Base-by-base conservation (phyloP, 2,888 invertebrate genomes). In the Sturmia bella region DNA sequence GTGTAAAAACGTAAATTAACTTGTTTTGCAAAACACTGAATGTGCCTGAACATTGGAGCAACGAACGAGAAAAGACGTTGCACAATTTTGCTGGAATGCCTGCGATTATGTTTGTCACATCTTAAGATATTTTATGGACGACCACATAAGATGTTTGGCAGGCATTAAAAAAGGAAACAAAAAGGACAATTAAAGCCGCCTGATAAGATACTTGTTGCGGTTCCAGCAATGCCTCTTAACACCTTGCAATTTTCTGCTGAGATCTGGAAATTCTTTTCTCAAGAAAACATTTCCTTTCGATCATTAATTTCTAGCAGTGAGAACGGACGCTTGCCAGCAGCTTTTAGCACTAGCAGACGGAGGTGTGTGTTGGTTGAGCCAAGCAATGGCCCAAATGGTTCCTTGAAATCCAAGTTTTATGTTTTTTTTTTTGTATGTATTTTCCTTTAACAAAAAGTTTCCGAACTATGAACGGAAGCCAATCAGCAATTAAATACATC, bases 401-500 rank as follows among this genome's bases (percentile, higher is more conserved):
- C 64, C 50, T 64, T 77, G 32, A 70, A 66, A 69, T 17, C 17
- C 63, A 39, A 4, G 27, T 27, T 27, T 27, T 27, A 6, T 27
- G 3, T 27, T 27, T 27, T 27, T 4, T 27, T 27, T 27, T 27
- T 27, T 27, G 3, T 4, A 6, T 27, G 27, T 27, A 27, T 27
- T 27, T 6, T 64, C 12, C 37, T 21, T 15, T 1, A 21, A 11
- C 32, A 32, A 50, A 61, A 39, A 57, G 17, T 50, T 70, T 57
- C n/a, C 64, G 50, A 81, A 81, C 77, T 77, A 77, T 77, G 77
- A 74, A 82, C 81, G 81, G 81, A 82, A 82, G 81, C 81, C 81
- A 74, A 74, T 82, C 77, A 74, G 70, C 77, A 82, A 78, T 82
- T 82, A 82, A 82, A 82, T 78, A 57, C 81, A 69, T 82, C 64